phyloP scores from a whole-genome alignment of 2,113 vertebrate species.

The Panthera uncia region DNA sequence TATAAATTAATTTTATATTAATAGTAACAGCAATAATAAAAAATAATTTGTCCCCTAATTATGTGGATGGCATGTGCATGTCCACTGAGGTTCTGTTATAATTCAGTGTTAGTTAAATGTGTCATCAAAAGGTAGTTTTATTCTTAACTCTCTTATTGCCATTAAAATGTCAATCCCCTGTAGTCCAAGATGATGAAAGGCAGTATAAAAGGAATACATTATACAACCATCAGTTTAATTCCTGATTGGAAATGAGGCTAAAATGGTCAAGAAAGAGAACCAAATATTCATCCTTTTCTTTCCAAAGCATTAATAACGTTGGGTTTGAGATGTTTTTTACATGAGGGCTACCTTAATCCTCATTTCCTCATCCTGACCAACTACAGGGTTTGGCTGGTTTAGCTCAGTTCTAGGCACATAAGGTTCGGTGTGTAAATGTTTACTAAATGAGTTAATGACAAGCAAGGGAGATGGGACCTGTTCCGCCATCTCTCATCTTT shows the following conservation, averaged over 20 bases:
- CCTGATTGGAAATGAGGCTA: conserved; percentile 47
- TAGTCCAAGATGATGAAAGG: conserved; percentile 52
- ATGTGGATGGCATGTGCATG: conserved; percentile 21
- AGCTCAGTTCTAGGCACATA: not conserved
- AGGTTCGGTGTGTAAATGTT: not conserved
- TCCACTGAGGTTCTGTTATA: conserved; percentile 59
- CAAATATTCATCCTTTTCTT: conserved; percentile 14
- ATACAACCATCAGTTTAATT: not conserved
- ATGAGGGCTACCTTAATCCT: not conserved
- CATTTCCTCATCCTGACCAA: not conserved
- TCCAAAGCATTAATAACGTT: not conserved
- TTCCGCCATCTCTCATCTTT: not conserved
- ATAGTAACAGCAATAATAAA: conserved; percentile 59
- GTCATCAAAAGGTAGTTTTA: conserved; percentile 61
- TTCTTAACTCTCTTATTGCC: not conserved
- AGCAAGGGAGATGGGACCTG: not conserved
- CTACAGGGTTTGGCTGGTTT: not conserved
- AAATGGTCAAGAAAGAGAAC: not conserved
- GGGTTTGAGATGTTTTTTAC: not conserved
- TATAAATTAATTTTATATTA: conserved; percentile 74
- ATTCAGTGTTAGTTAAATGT: conserved; percentile 51
- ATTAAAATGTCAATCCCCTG: conserved; percentile 66
- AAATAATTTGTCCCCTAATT: conserved; percentile 66
- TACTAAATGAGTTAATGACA: not conserved
- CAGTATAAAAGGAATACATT: conserved; percentile 17